Evolutionary conservation across 2,797 vertebrate genomes (phyloP), one percentile per base, ranked within the genome.

Genomic region (Rhinatrema bivittatum): DNA sequence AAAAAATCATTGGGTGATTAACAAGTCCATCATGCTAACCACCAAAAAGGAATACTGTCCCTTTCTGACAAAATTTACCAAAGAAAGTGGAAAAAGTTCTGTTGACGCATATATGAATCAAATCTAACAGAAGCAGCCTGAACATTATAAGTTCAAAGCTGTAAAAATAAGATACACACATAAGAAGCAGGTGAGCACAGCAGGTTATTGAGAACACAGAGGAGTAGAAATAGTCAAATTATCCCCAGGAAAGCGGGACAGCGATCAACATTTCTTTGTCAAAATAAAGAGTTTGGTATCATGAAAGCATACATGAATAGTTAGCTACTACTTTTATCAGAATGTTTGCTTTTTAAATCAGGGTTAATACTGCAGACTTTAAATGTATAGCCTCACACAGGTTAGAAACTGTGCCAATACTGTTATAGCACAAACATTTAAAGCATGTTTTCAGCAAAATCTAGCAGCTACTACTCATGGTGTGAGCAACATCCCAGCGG

Each of bases 341-440:
- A 78, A 72, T 68, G 71, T 62, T 51, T 64, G 68, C 61, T 74
- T n/a, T n/a, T n/a, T n/a, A n/a, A n/a, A n/a, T n/a, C n/a, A n/a
- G n/a, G 70, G 59, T 63, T 60, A 70, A 51, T 62, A 76, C 52
- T 63, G n/a, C 40, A 52, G 53, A 71, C 65, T 70, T 58, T 56
- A 63, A 67, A 76, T 68, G 62, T 57, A 63, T 48, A 73, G 63
- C 62, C 53, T 56, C 49, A 39, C 65, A 70, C 46, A 58, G 60
- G 47, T 20, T 40, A 63, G 53, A 9, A 18, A 41, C 60, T 46
- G 52, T n/a, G n/a, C n/a, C n/a, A n/a, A n/a, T n/a, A n/a, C n/a
- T n/a, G n/a, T n/a, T n/a, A n/a, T n/a, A n/a, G n/a, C n/a, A n/a
- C n/a, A n/a, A n/a, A n/a, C n/a, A n/a, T n/a, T n/a, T n/a, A n/a